These are phyloP conservation scores for Talpa occidentalis DNA, from an alignment of 2,113 vertebrate species.

Conservation along the genomic window DNA sequence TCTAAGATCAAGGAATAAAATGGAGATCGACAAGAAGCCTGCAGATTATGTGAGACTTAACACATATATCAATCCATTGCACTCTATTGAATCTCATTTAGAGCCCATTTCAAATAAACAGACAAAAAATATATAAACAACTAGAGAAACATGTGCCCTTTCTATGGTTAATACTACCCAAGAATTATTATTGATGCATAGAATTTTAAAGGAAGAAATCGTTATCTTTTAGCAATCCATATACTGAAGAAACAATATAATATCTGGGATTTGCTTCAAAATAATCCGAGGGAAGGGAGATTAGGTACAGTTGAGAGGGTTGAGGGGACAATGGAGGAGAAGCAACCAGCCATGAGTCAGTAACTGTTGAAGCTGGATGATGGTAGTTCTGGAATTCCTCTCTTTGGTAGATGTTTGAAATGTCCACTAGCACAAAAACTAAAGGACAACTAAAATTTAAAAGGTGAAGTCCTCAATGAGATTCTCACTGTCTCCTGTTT, in stretches of 20 bases:
- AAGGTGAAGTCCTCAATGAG: background rate
- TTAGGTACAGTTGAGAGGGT: background rate
- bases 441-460: background rate
- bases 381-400: background rate
- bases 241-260: background rate
- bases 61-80: background rate
- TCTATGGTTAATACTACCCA: background rate
- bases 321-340: background rate
- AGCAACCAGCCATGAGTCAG: background rate
- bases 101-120: background rate
- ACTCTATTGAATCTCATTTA: background rate
- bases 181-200: background rate
- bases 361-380: background rate
- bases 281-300: background rate
- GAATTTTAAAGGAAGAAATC: background rate
- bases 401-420: background rate
- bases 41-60: background rate
- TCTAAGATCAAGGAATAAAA: background rate
- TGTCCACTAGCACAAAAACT: background rate
- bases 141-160: background rate
- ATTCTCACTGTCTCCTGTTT: slow-evolving; percentile 20
- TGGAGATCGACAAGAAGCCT: background rate
- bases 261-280: background rate
- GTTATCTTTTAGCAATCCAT: background rate
- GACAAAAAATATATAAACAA: background rate